Evolutionary conservation across 37 sponge, comb jelly and placozoan species (phyloP).

Genomic region (Petrosia ficiformis): DNA sequence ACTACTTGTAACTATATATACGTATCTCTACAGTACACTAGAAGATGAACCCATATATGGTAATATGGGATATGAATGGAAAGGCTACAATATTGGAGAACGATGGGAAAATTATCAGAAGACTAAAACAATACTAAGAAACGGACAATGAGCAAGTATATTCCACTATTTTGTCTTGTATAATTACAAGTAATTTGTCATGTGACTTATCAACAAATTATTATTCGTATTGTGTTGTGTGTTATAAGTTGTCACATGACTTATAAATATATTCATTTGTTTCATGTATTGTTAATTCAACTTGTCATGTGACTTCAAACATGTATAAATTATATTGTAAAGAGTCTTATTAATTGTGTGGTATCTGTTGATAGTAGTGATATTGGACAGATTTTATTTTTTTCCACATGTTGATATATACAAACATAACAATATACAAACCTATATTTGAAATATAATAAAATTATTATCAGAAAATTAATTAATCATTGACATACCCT

Average conservation of each 20-base stretch:
- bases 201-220: no score
- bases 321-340: no score
- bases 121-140: constrained; percentile 38
- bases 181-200: no score
- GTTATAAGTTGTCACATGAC: no score
- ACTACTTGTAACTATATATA: no score
- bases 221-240: no score
- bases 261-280: background rate
- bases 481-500: background rate
- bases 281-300: background rate
- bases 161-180: no score
- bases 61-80: constrained; percentile 19
- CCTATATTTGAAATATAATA: background rate
- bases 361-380: background rate
- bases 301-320: no score
- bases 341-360: background rate
- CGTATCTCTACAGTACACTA: no score
- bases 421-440: background rate
- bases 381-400: background rate
- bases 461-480: background rate
- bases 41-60: constrained; percentile 36
- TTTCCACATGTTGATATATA: background rate
- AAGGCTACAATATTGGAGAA: constrained; percentile 47
- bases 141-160: no score
- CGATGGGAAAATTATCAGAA: constrained; percentile 50